These are phyloP conservation scores for Artibeus jamaicensis DNA, from an alignment of 2,797 vertebrate genomes.

Conservation along the genomic window DNA sequence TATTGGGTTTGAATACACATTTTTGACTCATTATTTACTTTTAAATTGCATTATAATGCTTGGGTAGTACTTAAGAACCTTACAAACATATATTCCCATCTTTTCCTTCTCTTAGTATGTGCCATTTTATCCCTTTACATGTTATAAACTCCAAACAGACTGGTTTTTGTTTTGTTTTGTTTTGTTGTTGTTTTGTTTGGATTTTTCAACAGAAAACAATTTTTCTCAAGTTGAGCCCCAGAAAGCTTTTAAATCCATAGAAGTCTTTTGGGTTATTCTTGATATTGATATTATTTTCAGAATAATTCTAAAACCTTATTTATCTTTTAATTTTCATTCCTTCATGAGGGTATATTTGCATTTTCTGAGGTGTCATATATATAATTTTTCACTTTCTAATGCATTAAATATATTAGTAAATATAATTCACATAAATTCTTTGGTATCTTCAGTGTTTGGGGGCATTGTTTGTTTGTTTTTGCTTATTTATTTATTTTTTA, in stretches of 20 bases:
- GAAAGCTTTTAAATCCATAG: background rate
- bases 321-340: background rate
- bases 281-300: background rate
- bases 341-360: background rate
- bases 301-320: background rate
- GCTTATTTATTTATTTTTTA: too few relatives aligned
- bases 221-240: background rate
- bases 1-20: background rate
- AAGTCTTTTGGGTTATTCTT: background rate
- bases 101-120: background rate
- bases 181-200: background rate
- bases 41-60: background rate
- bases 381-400: background rate
- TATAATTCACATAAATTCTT: background rate
- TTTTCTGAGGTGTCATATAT: background rate
- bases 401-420: background rate
- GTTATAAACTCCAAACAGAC: background rate
- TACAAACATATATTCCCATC: background rate
- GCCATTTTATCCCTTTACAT: background rate
- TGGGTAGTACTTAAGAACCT: background rate
- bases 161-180: background rate
- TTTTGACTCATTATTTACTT: background rate
- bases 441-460: background rate
- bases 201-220: background rate
- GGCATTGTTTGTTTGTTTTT: too few relatives aligned